Evolutionary conservation across 2,797 vertebrate species (phyloP).

Genomic region (Pogonophryne albipinna): DNA sequence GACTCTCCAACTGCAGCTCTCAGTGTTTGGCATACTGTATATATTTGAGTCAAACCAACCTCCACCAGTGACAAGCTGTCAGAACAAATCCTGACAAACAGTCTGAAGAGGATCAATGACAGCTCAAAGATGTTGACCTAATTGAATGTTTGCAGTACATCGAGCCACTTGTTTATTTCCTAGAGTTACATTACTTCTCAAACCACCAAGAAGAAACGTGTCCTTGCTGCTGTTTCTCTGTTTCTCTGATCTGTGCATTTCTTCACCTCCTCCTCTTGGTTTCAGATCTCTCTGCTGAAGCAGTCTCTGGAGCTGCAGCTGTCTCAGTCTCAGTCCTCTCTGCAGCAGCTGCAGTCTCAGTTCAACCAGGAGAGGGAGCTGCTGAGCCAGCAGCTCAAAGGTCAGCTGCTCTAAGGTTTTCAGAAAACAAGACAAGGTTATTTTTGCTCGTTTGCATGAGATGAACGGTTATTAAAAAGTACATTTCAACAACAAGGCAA

Average conservation of each 20-base stretch:
- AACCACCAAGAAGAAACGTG: background rate
- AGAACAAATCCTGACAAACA: background rate
- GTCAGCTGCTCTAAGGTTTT: constrained; percentile 37
- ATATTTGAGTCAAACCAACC: background rate
- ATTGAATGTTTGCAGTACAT: constrained; percentile 22
- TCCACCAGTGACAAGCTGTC: constrained; percentile 5
- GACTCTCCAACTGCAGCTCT: constrained; percentile 28
- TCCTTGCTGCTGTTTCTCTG: constrained; percentile 1
- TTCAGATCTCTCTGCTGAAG: constrained; percentile 94
- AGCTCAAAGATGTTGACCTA: constrained; percentile 28
- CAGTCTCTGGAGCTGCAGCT: constrained; percentile 98
- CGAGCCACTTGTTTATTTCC: constrained; percentile 6
- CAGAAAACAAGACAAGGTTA: too few species aligned
- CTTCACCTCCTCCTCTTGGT: background rate
- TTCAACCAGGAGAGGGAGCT: constrained; percentile 97
- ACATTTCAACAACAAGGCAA: too few species aligned
- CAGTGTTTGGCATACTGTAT: constrained; percentile 24
- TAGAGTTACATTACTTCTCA: constrained; percentile 3
- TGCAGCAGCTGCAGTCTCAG: constrained; percentile 96
- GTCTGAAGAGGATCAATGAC: constrained; percentile 6
- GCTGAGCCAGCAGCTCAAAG: constrained; percentile 94
- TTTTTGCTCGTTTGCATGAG: too few species aligned
- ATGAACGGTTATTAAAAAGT: too few species aligned
- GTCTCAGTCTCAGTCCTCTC: constrained; percentile 94
- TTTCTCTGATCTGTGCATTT: constrained; percentile 7